Conservation (phyloP, 1,140 invertebrate genomes). For the Brachionus plicatilis region DNA sequence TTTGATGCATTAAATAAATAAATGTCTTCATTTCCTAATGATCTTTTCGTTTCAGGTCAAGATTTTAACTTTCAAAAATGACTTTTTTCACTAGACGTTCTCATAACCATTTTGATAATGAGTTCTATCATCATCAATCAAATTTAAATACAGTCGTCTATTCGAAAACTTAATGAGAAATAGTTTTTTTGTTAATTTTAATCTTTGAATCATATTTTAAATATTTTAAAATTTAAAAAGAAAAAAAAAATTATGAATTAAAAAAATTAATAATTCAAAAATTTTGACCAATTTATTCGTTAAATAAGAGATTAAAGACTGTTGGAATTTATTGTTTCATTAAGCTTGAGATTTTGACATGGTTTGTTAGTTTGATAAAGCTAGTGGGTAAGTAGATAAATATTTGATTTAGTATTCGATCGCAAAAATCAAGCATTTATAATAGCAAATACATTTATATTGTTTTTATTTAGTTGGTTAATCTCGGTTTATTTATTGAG, state of each 20-base stretch:
- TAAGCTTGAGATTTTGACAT: background rate
- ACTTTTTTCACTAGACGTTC: background rate
- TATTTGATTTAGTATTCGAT: background rate
- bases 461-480: conserved; percentile 9
- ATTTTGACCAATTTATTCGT: background rate
- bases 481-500: background rate
- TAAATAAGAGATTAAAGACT: background rate
- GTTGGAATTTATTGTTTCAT: background rate
- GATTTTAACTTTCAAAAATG: background rate
- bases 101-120: background rate
- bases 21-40: background rate
- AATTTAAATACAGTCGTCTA: background rate
- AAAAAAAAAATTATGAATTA: background rate
- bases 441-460: background rate
- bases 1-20: background rate
- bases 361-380: background rate
- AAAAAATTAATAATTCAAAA: background rate
- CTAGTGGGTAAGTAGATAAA: background rate
- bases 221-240: background rate
- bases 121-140: background rate
- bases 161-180: background rate
- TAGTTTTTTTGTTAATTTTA: background rate
- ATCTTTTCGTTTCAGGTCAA: background rate
- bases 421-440: background rate
- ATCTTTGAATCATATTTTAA: background rate